Evolutionary conservation across 2,888 invertebrate species (phyloP).

Genomic region (Elegia similella): DNA sequence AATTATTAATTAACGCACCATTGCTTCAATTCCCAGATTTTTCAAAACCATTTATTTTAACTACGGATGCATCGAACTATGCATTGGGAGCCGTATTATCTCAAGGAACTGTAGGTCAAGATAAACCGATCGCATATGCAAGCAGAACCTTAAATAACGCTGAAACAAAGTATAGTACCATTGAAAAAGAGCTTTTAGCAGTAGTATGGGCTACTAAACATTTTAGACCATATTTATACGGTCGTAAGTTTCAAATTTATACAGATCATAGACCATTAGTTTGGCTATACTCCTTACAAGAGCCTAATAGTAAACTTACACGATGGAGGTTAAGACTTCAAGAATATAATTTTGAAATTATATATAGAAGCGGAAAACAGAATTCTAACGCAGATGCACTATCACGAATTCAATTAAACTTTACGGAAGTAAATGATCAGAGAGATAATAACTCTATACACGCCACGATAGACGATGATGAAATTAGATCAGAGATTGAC

Average conservation of each 20-base stretch:
- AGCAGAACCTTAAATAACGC: conserved; percentile 33
- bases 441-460: conserved; percentile 13
- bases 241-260: conserved; percentile 42
- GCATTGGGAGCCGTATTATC: conserved; percentile 20
- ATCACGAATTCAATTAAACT: conserved; percentile 11
- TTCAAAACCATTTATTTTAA: neutral
- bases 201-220: conserved; percentile 45
- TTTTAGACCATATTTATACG: conserved; percentile 46
- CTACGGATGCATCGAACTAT: neutral
- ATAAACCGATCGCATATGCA: conserved; percentile 34
- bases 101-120: conserved; percentile 32
- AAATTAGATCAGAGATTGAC: too few relatives aligned
- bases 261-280: conserved; percentile 50
- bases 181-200: conserved; percentile 47
- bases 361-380: too few relatives aligned
- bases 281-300: conserved; percentile 46
- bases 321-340: conserved; percentile 42
- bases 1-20: conserved; percentile 22
- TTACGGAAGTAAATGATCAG: conserved; percentile 24
- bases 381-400: too few relatives aligned
- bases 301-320: conserved; percentile 43
- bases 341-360: conserved; percentile 22
- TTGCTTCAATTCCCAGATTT: neutral
- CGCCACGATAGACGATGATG: too few relatives aligned
- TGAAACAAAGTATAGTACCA: conserved; percentile 31